phyloP scores from a whole-genome alignment of 2,797 vertebrate genomes.

The Lepidocolaptes lacrymiger region DNA sequence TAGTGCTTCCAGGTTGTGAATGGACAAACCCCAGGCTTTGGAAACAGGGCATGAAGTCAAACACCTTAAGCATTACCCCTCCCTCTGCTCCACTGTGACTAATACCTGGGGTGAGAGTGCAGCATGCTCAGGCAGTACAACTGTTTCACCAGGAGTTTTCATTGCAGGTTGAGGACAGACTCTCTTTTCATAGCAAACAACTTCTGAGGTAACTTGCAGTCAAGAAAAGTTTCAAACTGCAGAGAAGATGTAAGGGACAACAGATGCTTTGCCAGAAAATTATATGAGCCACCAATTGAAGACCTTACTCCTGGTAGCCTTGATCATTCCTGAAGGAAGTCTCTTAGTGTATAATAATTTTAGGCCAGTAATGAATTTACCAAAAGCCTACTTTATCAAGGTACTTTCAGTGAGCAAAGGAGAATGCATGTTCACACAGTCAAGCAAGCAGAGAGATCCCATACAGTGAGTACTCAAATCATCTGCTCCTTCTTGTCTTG shows the following conservation, averaged over 20 bases:
- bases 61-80: background rate
- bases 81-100: background rate
- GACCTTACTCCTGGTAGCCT: background rate
- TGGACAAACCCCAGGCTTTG: background rate
- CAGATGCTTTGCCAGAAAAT: background rate
- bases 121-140: no score
- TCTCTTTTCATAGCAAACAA: background rate
- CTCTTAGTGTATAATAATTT: background rate
- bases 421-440: background rate
- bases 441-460: background rate
- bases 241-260: background rate
- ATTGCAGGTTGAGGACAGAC: background rate
- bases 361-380: background rate
- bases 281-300: rapidly evolving
- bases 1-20: background rate
- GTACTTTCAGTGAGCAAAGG: background rate
- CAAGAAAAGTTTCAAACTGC: background rate
- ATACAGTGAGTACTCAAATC: background rate
- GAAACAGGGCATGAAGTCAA: background rate
- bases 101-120: background rate
- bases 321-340: background rate
- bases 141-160: background rate
- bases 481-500: background rate
- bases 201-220: background rate
- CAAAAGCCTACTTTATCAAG: background rate